Evolutionary conservation across 2,888 invertebrate genomes (phyloP).

Genomic region (Emmelina monodactyla): DNA sequence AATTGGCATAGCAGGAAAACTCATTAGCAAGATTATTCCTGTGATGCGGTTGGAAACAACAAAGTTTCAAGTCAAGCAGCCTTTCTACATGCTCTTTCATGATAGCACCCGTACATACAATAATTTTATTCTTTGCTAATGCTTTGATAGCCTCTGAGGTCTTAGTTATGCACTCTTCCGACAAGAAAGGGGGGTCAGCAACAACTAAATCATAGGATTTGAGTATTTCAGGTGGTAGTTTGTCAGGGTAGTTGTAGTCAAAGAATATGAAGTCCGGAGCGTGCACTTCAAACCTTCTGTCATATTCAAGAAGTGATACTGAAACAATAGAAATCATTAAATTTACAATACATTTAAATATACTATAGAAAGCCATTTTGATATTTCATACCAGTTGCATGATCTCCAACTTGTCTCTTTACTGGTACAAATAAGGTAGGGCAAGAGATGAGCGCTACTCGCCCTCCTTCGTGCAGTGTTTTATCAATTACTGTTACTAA

Average conservation of each 20-base stretch:
- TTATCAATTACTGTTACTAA: conserved; percentile 74
- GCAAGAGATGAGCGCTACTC: conserved; percentile 85
- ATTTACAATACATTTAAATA: too few species aligned
- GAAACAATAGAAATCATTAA: conserved; percentile 26
- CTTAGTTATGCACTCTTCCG: conserved; percentile 90
- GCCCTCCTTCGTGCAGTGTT: conserved; percentile 59
- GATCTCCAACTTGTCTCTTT: conserved; percentile 52
- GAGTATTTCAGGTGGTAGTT: conserved; percentile 67
- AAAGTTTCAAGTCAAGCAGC: conserved; percentile 70
- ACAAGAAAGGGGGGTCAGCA: conserved; percentile 94
- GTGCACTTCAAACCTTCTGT: conserved; percentile 80
- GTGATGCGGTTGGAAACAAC: conserved; percentile 81
- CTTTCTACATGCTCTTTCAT: conserved; percentile 76
- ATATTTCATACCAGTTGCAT: conserved; percentile 48
- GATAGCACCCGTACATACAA: conserved; percentile 87
- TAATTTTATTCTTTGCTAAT: conserved; percentile 76
- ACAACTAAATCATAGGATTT: conserved; percentile 82
- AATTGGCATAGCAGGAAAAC: conserved; percentile 91
- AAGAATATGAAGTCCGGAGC: conserved; percentile 84
- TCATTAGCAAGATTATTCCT: conserved; percentile 91
- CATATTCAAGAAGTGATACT: conserved; percentile 85
- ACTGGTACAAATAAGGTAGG: conserved; percentile 82
- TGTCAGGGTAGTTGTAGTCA: conserved; percentile 84
- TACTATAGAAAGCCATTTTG: background rate
- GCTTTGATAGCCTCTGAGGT: conserved; percentile 79